Evolutionary conservation across 2,113 vertebrate species (phyloP).

Genomic region (Propithecus coquereli): DNA sequence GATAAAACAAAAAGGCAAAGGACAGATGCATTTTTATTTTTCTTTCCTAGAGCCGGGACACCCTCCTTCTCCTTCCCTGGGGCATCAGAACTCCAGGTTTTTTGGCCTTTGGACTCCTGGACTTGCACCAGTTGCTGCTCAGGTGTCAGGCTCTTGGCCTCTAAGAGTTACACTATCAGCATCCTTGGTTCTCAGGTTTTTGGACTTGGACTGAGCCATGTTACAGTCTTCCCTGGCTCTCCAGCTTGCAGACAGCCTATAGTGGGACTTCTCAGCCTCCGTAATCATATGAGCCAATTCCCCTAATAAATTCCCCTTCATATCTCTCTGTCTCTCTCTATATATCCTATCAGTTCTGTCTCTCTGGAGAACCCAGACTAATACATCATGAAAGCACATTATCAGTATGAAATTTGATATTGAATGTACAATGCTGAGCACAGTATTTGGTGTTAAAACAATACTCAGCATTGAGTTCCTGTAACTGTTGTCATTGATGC

Average conservation of each 20-base stretch:
- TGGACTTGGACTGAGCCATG: no score
- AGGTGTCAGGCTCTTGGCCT: neutral
- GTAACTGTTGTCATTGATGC: neutral
- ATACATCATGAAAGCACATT: neutral
- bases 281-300: neutral
- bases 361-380: neutral
- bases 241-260: neutral
- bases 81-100: accelerated
- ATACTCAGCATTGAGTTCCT: neutral
- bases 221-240: neutral
- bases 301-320: neutral
- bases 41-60: neutral
- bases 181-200: neutral
- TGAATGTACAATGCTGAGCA: neutral
- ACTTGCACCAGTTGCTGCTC: neutral
- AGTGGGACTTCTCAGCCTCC: neutral
- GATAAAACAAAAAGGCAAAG: neutral
- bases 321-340: neutral
- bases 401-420: neutral
- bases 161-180: neutral
- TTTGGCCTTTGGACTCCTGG: neutral
- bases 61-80: no score
- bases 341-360: neutral
- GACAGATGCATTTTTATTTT: no score
- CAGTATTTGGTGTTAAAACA: neutral